Base-by-base conservation (phyloP, 2,113 vertebrate species). In the Meleagris gallopavo region DNA sequence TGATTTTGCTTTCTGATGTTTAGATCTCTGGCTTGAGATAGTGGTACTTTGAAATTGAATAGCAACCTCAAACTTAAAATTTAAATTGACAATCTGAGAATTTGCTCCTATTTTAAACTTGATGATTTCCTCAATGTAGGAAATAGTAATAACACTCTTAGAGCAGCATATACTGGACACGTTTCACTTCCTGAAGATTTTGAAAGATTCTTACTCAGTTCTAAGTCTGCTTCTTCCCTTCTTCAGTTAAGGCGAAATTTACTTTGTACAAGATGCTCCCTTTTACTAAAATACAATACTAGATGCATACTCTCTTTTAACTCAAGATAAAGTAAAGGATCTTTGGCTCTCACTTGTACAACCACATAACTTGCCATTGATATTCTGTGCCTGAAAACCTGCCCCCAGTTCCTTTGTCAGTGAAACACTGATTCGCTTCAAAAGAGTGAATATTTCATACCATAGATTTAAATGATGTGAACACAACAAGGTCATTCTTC, bases 381-480 rank as follows among this genome's bases (percentile, higher is more conserved):
- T 86, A 73, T 86, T 83, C 57, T 79, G 9, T 57, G 34, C 58
- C 66, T 84, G 86, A 84, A 90, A 82, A 58, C 16, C 30, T 72
- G 13, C 6, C 69, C 27, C 45, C 13, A 21, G 16, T 64, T 60
- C 38, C 36, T 40, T 55, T 5, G 2, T 9, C 70, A 71, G 24
- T 61, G 48, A 75, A 96, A 85, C 22, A 81, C 24, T 46, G 62
- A 70, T 79, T 61, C 52, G 21, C 52, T 94, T 75, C 66, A 85
- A 16, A 0, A 32, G 43, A 62, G 45, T 52, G 74, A 89, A 12
- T 75, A 70, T 94, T 93, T 93, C 36, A 87, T 62, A 73, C 29
- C 27, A 24, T 21, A 82, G 40, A 11, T 89, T 88, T 92, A 93
- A 88, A 54, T 72, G 48, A 87, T 72, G 29, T 58, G 84, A 93